A percentile compares a stretch with the other conserved stretches of the same genome.
phyloP scores from a whole-genome alignment of 2,888 invertebrate species.

The Iselma pallidipennis region DNA sequence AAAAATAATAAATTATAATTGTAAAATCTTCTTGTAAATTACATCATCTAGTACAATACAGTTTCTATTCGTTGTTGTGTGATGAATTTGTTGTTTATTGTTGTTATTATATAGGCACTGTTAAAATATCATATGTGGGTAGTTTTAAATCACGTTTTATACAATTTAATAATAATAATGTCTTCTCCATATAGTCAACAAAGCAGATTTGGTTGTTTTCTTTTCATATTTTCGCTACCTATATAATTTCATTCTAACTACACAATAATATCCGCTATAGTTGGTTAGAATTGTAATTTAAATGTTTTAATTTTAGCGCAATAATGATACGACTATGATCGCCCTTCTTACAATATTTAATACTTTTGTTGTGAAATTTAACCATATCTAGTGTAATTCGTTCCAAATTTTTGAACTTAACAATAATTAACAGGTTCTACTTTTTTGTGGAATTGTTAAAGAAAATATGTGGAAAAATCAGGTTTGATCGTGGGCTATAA shows the following conservation, averaged over 20 bases:
- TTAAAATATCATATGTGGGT: no score
- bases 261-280: slow-evolving; percentile 1
- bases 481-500: slow-evolving; percentile 34
- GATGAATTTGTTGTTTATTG: not conserved
- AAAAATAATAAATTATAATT: no score
- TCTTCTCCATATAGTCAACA: not conserved
- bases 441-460: not conserved
- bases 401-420: not conserved
- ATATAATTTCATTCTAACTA: slow-evolving; percentile 1
- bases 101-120: not conserved
- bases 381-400: not conserved
- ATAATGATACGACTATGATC: not conserved
- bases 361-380: not conserved
- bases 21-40: no score
- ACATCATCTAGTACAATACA: no score
- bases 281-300: not conserved
- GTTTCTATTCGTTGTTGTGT: no score
- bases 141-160: slow-evolving; percentile 5
- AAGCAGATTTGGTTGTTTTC: not conserved
- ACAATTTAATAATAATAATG: not conserved
- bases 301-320: not conserved
- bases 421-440: no score
- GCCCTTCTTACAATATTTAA: not conserved
- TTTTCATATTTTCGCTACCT: not conserved
- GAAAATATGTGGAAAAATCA: slow-evolving; percentile 22